phyloP scores from a whole-genome alignment of 2,888 invertebrate species.

The Eupsilia transversa region DNA sequence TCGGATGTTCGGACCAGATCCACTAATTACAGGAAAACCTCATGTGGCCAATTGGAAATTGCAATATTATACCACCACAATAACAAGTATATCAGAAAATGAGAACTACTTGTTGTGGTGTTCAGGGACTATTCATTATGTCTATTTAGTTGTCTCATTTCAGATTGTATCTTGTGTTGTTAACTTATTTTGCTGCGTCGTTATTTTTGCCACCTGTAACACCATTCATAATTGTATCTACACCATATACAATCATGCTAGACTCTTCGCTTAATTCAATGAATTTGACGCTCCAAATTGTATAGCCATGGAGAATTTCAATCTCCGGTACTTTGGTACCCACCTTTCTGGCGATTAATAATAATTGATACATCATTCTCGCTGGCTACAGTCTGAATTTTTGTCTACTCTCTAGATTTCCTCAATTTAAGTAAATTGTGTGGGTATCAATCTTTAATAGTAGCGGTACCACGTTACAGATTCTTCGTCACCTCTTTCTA shows the following conservation, averaged over 20 bases:
- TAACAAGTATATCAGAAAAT: slow-evolving; percentile 45
- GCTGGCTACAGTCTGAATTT: not conserved
- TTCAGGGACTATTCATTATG: slow-evolving; percentile 14
- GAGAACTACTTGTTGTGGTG: slow-evolving; percentile 11
- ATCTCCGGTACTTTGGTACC: slow-evolving; percentile 43
- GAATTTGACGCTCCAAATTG: slow-evolving; percentile 36
- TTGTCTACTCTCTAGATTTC: not conserved
- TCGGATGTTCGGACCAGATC: slow-evolving; percentile 58
- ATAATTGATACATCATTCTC: slow-evolving; percentile 28
- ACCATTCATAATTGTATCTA: not conserved
- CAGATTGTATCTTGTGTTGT: slow-evolving; percentile 27
- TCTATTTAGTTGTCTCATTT: slow-evolving; percentile 24
- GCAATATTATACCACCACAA: slow-evolving; percentile 53
- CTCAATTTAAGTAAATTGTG: not conserved
- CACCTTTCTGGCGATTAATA: not conserved
- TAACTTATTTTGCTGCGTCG: slow-evolving; percentile 8
- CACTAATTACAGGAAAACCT: slow-evolving; percentile 78
- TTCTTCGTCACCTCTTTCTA: not conserved
- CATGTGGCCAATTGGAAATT: slow-evolving; percentile 77
- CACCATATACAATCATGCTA: slow-evolving; percentile 25
- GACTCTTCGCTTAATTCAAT: slow-evolving; percentile 30
- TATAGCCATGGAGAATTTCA: slow-evolving; percentile 33
- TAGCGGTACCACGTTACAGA: not conserved
- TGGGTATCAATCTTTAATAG: not conserved
- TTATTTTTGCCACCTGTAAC: slow-evolving; percentile 7